Conservation (phyloP, 2,888 invertebrate species). For the Drosophila tanythrix region DNA sequence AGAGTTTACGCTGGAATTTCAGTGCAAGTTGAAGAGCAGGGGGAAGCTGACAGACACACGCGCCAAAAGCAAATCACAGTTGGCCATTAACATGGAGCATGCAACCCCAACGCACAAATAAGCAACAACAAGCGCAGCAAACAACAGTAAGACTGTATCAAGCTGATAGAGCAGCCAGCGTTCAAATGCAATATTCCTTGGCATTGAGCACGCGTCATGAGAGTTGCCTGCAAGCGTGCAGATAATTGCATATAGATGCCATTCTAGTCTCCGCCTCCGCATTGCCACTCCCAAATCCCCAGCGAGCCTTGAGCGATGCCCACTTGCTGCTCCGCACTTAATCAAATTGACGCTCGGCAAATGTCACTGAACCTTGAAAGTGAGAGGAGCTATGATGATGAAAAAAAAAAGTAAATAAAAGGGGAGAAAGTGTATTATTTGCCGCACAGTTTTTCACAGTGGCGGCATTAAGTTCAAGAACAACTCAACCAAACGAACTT, state of each 20-base stretch:
- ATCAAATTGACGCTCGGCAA: constrained; percentile 74
- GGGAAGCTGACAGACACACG: constrained; percentile 13
- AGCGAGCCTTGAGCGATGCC: constrained; percentile 28
- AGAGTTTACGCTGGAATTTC: constrained; percentile 8
- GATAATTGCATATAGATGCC: constrained; percentile 73
- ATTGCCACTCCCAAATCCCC: constrained; percentile 1
- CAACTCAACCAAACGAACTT: constrained; percentile 67
- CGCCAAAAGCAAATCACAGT: constrained; percentile 36
- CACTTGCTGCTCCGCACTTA: constrained; percentile 62
- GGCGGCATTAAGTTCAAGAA: constrained; percentile 70
- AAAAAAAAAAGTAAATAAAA: constrained; percentile 19
- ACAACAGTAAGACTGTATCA: background rate
- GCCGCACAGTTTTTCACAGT: constrained; percentile 57
- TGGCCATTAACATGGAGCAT: constrained; percentile 49
- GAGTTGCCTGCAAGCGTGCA: constrained; percentile 52
- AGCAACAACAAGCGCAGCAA: constrained; percentile 13
- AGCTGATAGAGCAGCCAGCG: constrained; percentile 44
- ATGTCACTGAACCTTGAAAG: constrained; percentile 75
- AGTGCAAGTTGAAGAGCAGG: background rate
- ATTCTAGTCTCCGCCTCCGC: constrained; percentile 11
- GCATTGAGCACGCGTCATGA: constrained; percentile 60
- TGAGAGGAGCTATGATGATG: constrained; percentile 14
- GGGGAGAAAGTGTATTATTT: constrained; percentile 66
- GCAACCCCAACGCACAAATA: constrained; percentile 39
- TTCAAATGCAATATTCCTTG: constrained; percentile 67